Base-by-base conservation (phyloP, 1,140 invertebrate genomes). In the Pogonognathellus flavescens region DNA sequence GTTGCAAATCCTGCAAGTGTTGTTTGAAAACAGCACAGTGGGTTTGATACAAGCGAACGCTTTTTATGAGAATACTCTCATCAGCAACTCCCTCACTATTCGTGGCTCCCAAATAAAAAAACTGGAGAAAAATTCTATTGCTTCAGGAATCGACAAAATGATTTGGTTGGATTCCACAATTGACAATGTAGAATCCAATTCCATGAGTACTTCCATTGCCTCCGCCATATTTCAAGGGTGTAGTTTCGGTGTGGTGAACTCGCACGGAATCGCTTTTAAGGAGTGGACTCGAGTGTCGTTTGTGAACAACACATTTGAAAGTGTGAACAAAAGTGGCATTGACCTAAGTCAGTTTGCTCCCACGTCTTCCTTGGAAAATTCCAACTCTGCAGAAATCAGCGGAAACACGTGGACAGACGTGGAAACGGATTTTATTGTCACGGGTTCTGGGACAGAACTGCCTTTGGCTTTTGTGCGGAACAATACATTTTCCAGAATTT, bases 81-180 rank as follows among this genome's bases (percentile, higher is more conserved):
- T 95, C 86, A 50, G 59, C 16, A 90, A 92, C 66, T 92, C 92
- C 88, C 91, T 95, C 57, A 91, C 92, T 87, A 91, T 95, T 22
- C 90, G 91, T 81, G 93, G 93, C 25, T 93, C 94, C 66, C 92
- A 90, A 87, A 90, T 95, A 31, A 52, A 18, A 0, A 13, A 18
- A 18, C 70, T 87, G 20, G 90, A 91, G 31, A 91, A 90, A 0
- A 92, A 92, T 87, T 93, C 94, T n/a, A 91, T 95, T 59, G 91
- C 91, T 80, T 94, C 93, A 14, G 94, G 92, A 52, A 91, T 94
- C 59, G 92, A 91, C 31, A 94, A 93, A 89, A 91, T 95, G 62
- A 93, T 93, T 62, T 88, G 87, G 87, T 59, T 22, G 6, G 59
- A 80, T 41, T 86, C 85, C 0, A 20, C 11, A n/a, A 20, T 89